Conservation (phyloP, 2,888 invertebrate genomes). For the Cosmia pyralina region DNA sequence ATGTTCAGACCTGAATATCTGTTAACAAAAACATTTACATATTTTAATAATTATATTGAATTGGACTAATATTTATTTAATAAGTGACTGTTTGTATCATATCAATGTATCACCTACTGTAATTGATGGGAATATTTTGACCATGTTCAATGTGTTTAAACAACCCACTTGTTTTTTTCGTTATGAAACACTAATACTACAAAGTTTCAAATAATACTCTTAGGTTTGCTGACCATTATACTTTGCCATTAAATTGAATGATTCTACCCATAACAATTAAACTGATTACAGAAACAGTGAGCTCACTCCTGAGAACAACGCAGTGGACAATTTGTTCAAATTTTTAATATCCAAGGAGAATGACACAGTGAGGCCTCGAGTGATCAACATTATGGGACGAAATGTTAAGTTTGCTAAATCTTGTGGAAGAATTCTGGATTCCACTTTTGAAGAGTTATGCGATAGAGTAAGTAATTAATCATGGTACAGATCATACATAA, state of each 20-base stretch:
- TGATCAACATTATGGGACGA: conserved; percentile 96
- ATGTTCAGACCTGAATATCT: conserved; percentile 21
- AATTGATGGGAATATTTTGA: not conserved
- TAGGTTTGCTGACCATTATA: conserved; percentile 1
- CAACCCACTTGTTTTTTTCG: not conserved
- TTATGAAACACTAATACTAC: too few species aligned
- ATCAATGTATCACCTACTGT: not conserved
- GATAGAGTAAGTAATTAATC: conserved; percentile 92
- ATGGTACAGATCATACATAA: not conserved
- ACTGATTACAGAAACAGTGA: conserved; percentile 91
- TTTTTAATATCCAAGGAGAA: conserved; percentile 96
- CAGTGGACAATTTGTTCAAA: conserved; percentile 96
- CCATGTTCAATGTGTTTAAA: not conserved
- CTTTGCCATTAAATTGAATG: conserved; percentile 9
- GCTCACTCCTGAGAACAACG: conserved; percentile 89
- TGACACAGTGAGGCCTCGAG: conserved; percentile 95
- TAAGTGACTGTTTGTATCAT: not conserved
- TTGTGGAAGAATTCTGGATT: conserved; percentile 97
- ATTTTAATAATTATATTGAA: not conserved
- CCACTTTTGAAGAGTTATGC: conserved; percentile 97
- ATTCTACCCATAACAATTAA: not conserved
- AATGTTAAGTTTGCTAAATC: conserved; percentile 96
- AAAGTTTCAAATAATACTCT: conserved; percentile 4
- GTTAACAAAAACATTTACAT: not conserved
- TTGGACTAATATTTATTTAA: not conserved